phyloP scores from a whole-genome alignment of 2,797 vertebrate species.

The Xerus rutilus region DNA sequence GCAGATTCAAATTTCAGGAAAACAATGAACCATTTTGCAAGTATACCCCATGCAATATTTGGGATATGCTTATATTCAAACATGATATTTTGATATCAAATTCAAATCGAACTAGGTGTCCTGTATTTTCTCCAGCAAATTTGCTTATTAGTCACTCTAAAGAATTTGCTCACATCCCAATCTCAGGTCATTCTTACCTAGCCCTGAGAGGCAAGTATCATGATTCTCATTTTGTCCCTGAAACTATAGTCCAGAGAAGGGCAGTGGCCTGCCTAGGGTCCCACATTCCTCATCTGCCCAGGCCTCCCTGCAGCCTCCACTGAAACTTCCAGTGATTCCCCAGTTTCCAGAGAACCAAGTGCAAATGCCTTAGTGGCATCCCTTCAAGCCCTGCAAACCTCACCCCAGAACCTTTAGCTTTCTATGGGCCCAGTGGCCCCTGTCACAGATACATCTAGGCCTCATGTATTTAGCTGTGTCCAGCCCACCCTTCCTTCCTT shows the following conservation, averaged over 20 bases:
- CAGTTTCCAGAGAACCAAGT: background rate
- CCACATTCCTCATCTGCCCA: background rate
- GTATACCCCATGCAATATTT: background rate
- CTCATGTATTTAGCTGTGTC: background rate
- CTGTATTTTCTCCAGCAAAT: background rate
- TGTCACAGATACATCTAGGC: background rate
- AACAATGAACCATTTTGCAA: background rate
- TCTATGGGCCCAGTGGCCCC: background rate
- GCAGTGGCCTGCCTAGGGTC: background rate
- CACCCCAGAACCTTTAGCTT: background rate
- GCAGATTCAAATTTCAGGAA: slow-evolving; percentile 42
- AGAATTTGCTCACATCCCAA: background rate
- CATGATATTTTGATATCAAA: background rate
- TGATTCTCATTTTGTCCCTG: background rate
- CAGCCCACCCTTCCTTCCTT: background rate
- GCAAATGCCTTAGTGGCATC: background rate
- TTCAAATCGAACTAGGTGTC: background rate
- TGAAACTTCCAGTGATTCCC: background rate
- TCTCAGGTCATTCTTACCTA: background rate
- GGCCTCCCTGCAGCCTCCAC: background rate
- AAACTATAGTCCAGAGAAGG: background rate
- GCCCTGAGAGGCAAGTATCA: background rate
- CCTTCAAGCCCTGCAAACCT: background rate
- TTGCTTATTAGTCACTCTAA: background rate
- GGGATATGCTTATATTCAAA: background rate